phyloP scores from a whole-genome alignment of 2,113 vertebrate species.

The Pseudopipra pipra region DNA sequence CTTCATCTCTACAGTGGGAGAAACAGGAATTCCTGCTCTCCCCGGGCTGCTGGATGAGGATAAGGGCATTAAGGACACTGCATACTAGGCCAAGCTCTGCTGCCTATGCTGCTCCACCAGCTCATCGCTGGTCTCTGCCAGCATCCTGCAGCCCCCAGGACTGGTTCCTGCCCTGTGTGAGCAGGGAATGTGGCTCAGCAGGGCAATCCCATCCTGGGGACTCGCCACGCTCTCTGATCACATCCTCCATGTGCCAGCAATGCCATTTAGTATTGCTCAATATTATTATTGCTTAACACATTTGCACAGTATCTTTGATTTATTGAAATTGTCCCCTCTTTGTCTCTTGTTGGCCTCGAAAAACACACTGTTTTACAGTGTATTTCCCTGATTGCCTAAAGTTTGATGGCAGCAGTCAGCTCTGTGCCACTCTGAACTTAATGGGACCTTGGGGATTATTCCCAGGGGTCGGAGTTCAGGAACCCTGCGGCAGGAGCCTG shows the following conservation, averaged over 20 bases:
- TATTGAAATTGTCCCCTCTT: neutral
- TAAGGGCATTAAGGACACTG: neutral
- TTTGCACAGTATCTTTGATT: neutral
- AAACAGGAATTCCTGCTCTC: neutral
- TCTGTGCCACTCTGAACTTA: neutral
- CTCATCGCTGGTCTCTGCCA: neutral
- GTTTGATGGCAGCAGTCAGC: neutral
- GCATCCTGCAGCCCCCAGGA: neutral
- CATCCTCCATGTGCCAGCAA: neutral
- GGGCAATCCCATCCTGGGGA: neutral
- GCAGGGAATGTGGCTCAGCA: neutral
- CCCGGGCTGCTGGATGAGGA: neutral
- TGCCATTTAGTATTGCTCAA: neutral
- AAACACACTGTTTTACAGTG: neutral
- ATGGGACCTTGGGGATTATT: neutral
- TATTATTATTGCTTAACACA: neutral
- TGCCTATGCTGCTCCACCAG: neutral
- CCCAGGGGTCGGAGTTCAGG: fast-evolving
- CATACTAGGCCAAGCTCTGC: neutral
- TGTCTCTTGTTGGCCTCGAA: neutral
- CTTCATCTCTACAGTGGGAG: neutral
- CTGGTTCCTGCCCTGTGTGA: neutral
- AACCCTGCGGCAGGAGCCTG: neutral
- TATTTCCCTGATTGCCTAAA: neutral
- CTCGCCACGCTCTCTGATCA: fast-evolving